Base-by-base conservation (phyloP, 2,113 vertebrate species). In the Engraulis encrasicolus region DNA sequence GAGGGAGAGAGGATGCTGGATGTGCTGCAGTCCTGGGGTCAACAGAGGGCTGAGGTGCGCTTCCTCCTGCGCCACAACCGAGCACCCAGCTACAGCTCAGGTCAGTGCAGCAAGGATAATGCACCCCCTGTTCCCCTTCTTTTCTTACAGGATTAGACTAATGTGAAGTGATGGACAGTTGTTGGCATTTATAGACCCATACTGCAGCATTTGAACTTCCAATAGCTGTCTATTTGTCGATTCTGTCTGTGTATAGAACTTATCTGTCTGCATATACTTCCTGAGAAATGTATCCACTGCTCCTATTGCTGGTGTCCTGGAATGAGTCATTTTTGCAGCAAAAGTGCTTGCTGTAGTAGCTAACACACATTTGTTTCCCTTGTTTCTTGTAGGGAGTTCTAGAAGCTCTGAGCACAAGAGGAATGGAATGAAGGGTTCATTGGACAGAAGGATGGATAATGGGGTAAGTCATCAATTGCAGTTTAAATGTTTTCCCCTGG, bases 41-140 rank as follows among this genome's bases (percentile, higher is more conserved):
- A 95, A 84, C 96, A 97, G 93, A 93, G 95, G 86, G 89, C 88
- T 0, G 98, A 99, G 85, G 97, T 98, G 85, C 96, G 95, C 1
- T 99, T 99, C 93, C 99, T 98, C 74, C 94, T 99, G 80, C 97
- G 98, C 3, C 97, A 99, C 0, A 97, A 98, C 0, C 93, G 93
- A 18, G 88, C 95, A 0, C 95, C 96, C 0, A 89, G 90, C 89
- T 90, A 95, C 78, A 97, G 97, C 80, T 84, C 93, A 6, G 97
- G 98, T 99, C 79, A n/a, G 23, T 66, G 23, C n/a, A 14, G 23
- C 58, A 12, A 1, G 23, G 6, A 66, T 12, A 66, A 11, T 12
- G n/a, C 31, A 11, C n/a, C 52, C 61, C 23, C 23, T 34, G 20
- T 71, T 14, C 11, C 0, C n/a, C 1, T 12, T 74, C 14, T 85